Evolutionary conservation across 2,888 invertebrate genomes (phyloP).

Genomic region (Abrostola triplasia): DNA sequence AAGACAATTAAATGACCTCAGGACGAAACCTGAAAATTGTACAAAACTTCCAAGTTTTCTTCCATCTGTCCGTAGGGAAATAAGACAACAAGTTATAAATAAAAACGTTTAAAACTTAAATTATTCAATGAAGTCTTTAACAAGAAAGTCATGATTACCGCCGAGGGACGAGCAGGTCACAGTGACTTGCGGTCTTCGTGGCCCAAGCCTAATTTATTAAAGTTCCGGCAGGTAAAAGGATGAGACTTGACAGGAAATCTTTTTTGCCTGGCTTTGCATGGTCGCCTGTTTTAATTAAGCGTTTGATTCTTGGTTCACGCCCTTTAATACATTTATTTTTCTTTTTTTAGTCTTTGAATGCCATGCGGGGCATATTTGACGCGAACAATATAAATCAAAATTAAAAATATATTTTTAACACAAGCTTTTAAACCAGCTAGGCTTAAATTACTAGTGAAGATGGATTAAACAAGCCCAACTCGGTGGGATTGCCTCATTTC

Average conservation of each 20-base stretch:
- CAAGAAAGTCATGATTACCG: constrained; percentile 42
- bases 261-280: constrained; percentile 30
- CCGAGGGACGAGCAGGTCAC: constrained; percentile 39
- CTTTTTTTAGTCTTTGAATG: too few relatives aligned
- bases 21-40: too few relatives aligned
- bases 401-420: too few relatives aligned
- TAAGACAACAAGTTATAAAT: constrained; percentile 13
- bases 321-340: too few relatives aligned
- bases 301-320: constrained; percentile 2
- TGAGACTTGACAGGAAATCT: constrained; percentile 55
- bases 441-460: too few relatives aligned
- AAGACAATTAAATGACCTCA: too few relatives aligned
- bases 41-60: constrained; percentile 10
- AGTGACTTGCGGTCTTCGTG: constrained; percentile 62
- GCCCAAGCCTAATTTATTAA: constrained; percentile 59
- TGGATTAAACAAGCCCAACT: too few relatives aligned
- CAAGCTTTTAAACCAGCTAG: too few relatives aligned
- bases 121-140: constrained; percentile 47
- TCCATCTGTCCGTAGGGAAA: background rate
- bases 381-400: too few relatives aligned
- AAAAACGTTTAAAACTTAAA: constrained; percentile 29
- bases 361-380: too few relatives aligned
- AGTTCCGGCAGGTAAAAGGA: constrained; percentile 45
- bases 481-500: too few relatives aligned
- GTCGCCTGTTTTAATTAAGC: constrained; percentile 30